Base-by-base conservation (phyloP, 2,888 invertebrate species). In the Branchinecta sandiegonensis region DNA sequence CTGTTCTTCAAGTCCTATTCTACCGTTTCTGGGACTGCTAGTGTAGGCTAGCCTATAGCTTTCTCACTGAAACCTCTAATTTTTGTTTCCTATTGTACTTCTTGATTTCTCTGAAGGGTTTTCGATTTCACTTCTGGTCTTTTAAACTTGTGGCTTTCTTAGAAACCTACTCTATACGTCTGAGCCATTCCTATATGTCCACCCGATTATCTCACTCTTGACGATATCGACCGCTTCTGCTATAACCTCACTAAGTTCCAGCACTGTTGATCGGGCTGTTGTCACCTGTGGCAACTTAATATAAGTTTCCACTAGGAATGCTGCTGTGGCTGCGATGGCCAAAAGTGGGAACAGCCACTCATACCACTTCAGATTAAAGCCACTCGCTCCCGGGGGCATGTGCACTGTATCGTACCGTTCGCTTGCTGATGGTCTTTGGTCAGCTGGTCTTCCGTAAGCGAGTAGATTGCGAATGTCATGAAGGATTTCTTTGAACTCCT, bases 331-430 rank as follows among this genome's bases (percentile, higher is more conserved):
- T 56, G 56, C 17, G n/a, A 56, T 56, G 8, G 56, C 56, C 9
- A 56, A 56, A 56, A 56, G 56, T 14, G 56, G 56, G 17, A 56
- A 56, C 17, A 56, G 17, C 56, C 56, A 56, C 56, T 56, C 56
- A 10, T 56, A 56, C 56, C 56, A 56, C 17, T 56, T 56, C 9
- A 56, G 56, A 10, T 17, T 56, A 8, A 17, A 17, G 1, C 14
- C 14, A 14, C 8, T 14, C 9, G 7, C 56, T 56, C 14, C 56
- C 9, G 10, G 56, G 8, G 11, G 10, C 56, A 56, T 56, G 9
- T 56, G 17, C 8, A 56, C 56, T 37, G 37, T 37, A 17, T 56
- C 56, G 56, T 56, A 56, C 17, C 56, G 56, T 37, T 37, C 37
- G 37, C 37, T 37, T 37, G 37, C 37, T 37, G 37, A 37, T 37